Percentiles rank a stretch among this genome's conserved stretches.
phyloP scores from a whole-genome alignment of 2,888 invertebrate genomes.

The Ochlodes sylvanus region DNA sequence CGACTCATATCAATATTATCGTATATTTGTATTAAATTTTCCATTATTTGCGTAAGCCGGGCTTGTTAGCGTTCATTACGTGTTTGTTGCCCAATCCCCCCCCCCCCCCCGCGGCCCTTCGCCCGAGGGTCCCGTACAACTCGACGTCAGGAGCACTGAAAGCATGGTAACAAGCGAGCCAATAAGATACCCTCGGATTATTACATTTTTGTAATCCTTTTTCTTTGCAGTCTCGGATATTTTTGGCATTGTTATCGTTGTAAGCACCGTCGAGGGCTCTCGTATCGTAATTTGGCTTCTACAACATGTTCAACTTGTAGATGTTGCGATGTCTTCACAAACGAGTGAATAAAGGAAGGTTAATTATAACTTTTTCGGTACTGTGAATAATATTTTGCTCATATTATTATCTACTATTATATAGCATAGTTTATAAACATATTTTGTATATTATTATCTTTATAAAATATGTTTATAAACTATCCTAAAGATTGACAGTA shows the following conservation, averaged over 20 bases:
- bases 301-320: constrained; percentile 10
- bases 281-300: constrained; percentile 19
- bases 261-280: constrained; percentile 11
- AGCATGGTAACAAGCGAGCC: constrained; percentile 26
- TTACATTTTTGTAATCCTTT: constrained; percentile 32
- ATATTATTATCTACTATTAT: no score
- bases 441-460: no score
- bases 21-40: constrained; percentile 22
- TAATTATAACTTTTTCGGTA: background rate
- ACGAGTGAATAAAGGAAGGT: background rate
- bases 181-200: constrained; percentile 27
- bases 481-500: no score
- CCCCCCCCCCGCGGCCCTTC: background rate
- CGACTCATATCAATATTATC: constrained; percentile 10
- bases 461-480: no score
- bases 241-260: constrained; percentile 25
- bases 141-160: constrained; percentile 19
- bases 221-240: constrained; percentile 9
- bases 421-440: no score
- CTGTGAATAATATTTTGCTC: background rate
- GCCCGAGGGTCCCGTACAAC: constrained; percentile 4
- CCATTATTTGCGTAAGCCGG: constrained; percentile 19
- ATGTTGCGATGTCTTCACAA: constrained; percentile 7
- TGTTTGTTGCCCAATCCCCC: constrained; percentile 12
- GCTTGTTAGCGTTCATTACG: constrained; percentile 29